Percentiles rank a stretch among this genome's conserved stretches.
These are phyloP conservation scores for Cydia amplana DNA, from an alignment of 1,140 invertebrate genomes.

Conservation along the genomic window DNA sequence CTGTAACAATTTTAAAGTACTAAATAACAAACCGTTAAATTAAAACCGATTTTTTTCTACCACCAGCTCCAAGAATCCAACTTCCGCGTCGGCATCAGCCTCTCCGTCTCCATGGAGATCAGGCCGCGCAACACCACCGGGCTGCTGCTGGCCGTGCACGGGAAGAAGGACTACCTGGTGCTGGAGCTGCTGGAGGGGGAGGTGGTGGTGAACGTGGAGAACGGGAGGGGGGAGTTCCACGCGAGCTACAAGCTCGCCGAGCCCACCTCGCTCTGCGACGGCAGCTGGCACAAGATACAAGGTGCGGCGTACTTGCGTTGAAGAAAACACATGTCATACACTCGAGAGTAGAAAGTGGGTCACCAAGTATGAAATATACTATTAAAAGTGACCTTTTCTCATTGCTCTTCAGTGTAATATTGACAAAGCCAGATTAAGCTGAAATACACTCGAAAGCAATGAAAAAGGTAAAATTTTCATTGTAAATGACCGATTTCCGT, in stretches of 20 bases:
- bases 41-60: constrained; percentile 18
- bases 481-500: too few species aligned
- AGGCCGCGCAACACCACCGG: constrained; percentile 92
- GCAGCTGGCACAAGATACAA: constrained; percentile 88
- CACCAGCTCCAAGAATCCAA: constrained; percentile 81
- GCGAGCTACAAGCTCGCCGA: constrained; percentile 85
- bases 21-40: too few species aligned
- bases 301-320: background rate
- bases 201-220: constrained; percentile 90
- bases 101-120: constrained; percentile 92
- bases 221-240: constrained; percentile 89
- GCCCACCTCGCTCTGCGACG: constrained; percentile 92
- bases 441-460: too few species aligned
- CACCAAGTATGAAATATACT: too few species aligned
- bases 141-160: constrained; percentile 90
- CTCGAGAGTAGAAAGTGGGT: too few species aligned
- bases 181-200: constrained; percentile 93
- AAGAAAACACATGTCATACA: too few species aligned
- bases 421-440: too few species aligned
- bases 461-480: too few species aligned
- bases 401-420: too few species aligned
- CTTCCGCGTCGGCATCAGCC: constrained; percentile 87
- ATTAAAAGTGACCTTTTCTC: too few species aligned
- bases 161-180: constrained; percentile 89
- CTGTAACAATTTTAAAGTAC: too few species aligned